Evolutionary conservation across 2,113 vertebrate species (phyloP), one percentile per base, ranked within the genome.

Genomic region (Pogonocichla stellata): DNA sequence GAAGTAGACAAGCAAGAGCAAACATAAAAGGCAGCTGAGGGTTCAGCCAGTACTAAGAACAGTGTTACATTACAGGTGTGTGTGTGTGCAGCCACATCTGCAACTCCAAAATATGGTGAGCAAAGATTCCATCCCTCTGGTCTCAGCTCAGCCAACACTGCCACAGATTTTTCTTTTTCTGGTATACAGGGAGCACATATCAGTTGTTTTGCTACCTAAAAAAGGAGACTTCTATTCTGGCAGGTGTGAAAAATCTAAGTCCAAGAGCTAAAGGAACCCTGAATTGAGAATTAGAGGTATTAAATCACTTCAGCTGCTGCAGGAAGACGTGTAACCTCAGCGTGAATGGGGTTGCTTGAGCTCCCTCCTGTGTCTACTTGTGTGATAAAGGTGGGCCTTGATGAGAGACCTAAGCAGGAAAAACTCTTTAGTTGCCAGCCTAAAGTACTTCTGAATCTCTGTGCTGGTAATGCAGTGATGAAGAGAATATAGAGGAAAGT

Each of bases 301-400:
- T 92, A 86, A 80, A 93, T 80, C 33, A 40, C 38, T 88, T 90
- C 0, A 1, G 31, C 72, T 73, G 71, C 72, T 73, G 67, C 64
- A 85, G 57, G 57, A 48, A 86, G 64, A 74, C 26, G 13, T 11
- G 22, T 80, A 88, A 95, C 86, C 86, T 96, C 67, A 25, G 56
- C 17, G 64, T 88, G 92, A 92, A 93, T 19, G 92, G 75, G 96
- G 71, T 86, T 97, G 95, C 96, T 92, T 96, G 94, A 97, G 96
- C 95, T 97, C 96, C 96, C 96, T 97, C 96, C 95, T 96, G 95
- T 93, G 95, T 97, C 92, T 96, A 83, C 47, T 96, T 78, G 42
- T 93, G 75, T 92, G 91, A 95, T 95, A 83, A 86, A 96, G 91
- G 92, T 96, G 88, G 64, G 80, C 24, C 75, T 88, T 50, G 42